These are phyloP conservation scores for Epirrita christyi DNA, from an alignment of 2,888 invertebrate genomes.

Conservation along the genomic window DNA sequence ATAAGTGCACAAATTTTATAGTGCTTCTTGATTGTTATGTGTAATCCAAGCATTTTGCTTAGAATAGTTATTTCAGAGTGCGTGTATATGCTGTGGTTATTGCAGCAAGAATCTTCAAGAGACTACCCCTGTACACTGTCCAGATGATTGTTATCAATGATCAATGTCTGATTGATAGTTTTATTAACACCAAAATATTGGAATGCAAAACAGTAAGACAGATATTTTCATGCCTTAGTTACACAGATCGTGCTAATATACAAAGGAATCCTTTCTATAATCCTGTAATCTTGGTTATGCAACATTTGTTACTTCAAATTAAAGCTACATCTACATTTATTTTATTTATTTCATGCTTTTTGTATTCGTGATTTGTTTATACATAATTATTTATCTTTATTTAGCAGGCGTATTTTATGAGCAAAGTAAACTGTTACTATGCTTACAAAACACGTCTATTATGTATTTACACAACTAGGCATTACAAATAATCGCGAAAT, in stretches of 20 bases:
- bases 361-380: constrained; percentile 26
- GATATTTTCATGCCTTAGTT: constrained; percentile 73
- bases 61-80: constrained; percentile 4
- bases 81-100: neutral
- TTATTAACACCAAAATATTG: constrained; percentile 45
- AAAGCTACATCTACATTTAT: constrained; percentile 35
- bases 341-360: constrained; percentile 35
- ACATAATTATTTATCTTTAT: constrained; percentile 4
- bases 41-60: neutral
- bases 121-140: constrained; percentile 3
- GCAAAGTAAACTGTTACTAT: neutral
- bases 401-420: constrained; percentile 22
- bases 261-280: constrained; percentile 15
- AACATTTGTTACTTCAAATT: constrained; percentile 33
- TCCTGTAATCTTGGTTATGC: constrained; percentile 34
- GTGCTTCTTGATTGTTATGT: constrained; percentile 4
- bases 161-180: constrained; percentile 43
- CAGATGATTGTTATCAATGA: constrained; percentile 40
- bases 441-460: constrained; percentile 22
- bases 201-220: constrained; percentile 50
- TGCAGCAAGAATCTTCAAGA: constrained; percentile 9
- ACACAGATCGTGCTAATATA: constrained; percentile 52
- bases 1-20: constrained; percentile 2
- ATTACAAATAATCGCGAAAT: no score
- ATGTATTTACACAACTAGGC: constrained; percentile 5